Conservation (phyloP, 1,140 invertebrate species). For the Archegozetes longisetosus region DNA sequence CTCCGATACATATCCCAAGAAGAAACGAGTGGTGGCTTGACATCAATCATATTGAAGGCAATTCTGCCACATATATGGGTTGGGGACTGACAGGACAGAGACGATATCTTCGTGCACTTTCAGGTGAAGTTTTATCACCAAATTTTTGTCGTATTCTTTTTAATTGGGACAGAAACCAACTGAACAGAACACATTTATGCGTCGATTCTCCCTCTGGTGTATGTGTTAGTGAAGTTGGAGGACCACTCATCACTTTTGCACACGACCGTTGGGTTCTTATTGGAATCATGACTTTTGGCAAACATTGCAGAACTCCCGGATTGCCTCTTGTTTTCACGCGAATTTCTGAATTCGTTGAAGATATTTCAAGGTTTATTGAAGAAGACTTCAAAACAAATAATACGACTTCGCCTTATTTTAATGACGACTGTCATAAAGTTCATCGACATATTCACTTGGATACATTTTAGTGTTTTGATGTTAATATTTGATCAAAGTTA, state of each 20-base stretch:
- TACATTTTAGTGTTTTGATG: too few species aligned
- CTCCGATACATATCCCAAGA: not conserved
- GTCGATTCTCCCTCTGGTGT: slow-evolving; percentile 2
- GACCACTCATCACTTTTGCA: slow-evolving; percentile 21
- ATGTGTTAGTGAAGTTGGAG: slow-evolving; percentile 21
- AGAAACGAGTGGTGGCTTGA: slow-evolving; percentile 2
- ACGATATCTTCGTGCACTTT: slow-evolving; percentile 6
- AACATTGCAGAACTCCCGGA: slow-evolving; percentile 25
- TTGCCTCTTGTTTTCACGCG: slow-evolving; percentile 32
- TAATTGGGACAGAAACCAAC: slow-evolving; percentile 7
- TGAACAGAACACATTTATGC: slow-evolving; percentile 8
- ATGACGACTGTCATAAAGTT: slow-evolving; percentile 1
- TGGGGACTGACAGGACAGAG: slow-evolving; percentile 6
- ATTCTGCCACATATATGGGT: slow-evolving; percentile 9
- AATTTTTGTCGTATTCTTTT: slow-evolving; percentile 59
- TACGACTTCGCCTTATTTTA: not conserved
- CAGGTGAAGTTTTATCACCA: not conserved
- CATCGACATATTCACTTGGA: not conserved
- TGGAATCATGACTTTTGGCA: slow-evolving; percentile 45
- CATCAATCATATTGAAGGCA: not conserved
- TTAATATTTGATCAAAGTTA: too few species aligned
- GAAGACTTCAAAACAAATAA: slow-evolving; percentile 4
- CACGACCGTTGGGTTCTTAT: slow-evolving; percentile 36
- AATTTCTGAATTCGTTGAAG: slow-evolving; percentile 26
- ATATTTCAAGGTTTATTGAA: slow-evolving; percentile 20